These are phyloP conservation scores for Eurois occulta DNA, from an alignment of 2,888 invertebrate genomes.

Conservation along the genomic window DNA sequence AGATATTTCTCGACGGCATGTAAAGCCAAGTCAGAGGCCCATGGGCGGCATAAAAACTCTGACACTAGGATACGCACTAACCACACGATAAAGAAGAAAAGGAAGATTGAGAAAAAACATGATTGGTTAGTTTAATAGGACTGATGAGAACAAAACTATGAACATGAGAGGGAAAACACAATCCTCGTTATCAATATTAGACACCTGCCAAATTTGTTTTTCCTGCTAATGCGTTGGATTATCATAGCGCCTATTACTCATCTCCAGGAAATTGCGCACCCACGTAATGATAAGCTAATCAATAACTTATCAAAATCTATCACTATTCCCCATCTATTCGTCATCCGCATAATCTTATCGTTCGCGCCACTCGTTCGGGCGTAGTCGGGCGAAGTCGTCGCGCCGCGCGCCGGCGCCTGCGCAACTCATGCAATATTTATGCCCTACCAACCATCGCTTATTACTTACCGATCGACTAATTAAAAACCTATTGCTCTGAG, in stretches of 20 bases:
- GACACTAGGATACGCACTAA: too few species aligned
- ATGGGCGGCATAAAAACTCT: too few species aligned
- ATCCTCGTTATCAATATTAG: background rate
- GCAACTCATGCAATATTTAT: conserved; percentile 87
- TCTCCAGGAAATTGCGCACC: conserved; percentile 21
- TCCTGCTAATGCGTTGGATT: background rate
- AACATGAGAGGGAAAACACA: background rate
- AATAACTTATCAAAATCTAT: conserved; percentile 35
- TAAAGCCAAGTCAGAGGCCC: too few species aligned
- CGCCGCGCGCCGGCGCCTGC: conserved; percentile 79
- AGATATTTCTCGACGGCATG: too few species aligned
- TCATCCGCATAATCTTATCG: conserved; percentile 64
- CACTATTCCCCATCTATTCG: conserved; percentile 35
- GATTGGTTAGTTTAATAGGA: background rate
- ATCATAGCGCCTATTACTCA: conserved; percentile 21
- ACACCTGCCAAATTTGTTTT: background rate
- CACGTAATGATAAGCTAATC: conserved; percentile 33
- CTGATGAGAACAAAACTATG: background rate
- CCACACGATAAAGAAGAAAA: too few species aligned
- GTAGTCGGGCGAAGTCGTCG: conserved; percentile 53
- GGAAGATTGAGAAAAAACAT: background rate
- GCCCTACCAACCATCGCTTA: conserved; percentile 72
- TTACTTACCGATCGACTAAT: conserved; percentile 74
- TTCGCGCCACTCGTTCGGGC: conserved; percentile 58
- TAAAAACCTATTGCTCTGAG: conserved; percentile 75